Evolutionary conservation across 2,888 invertebrate species (phyloP).

Genomic region (Bibio marci): DNA sequence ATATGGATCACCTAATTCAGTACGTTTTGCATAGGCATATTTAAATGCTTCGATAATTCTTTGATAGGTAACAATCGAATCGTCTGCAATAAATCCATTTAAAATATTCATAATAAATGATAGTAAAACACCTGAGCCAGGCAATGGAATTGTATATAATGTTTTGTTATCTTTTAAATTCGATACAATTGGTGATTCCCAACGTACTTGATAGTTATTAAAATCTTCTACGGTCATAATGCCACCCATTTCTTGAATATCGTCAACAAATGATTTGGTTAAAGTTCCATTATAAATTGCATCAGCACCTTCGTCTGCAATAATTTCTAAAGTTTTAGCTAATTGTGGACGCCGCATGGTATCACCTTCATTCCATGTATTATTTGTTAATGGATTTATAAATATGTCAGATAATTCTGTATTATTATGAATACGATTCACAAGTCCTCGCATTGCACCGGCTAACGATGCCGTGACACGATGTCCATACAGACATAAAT

Average conservation of each 20-base stretch:
- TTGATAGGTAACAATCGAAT: constrained; percentile 38
- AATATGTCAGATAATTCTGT: constrained; percentile 47
- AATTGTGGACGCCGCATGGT: constrained; percentile 39
- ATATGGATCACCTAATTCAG: constrained; percentile 57
- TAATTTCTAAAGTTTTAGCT: constrained; percentile 49
- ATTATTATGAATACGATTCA: constrained; percentile 36
- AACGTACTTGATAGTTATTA: constrained; percentile 40
- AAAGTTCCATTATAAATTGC: constrained; percentile 66
- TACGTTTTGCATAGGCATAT: constrained; percentile 74
- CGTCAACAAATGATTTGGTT: constrained; percentile 46
- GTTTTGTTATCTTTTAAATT: constrained; percentile 38
- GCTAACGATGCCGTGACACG: constrained; percentile 44
- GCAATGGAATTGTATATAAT: constrained; percentile 61
- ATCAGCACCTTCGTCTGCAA: constrained; percentile 52
- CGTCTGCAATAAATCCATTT: constrained; percentile 26
- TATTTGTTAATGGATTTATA: constrained; percentile 35
- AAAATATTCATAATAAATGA: constrained; percentile 70
- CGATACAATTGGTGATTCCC: constrained; percentile 44
- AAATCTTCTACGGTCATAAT: constrained; percentile 60
- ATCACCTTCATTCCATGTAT: constrained; percentile 38
- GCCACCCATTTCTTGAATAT: constrained; percentile 52
- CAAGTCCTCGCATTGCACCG: constrained; percentile 33
- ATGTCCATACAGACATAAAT: constrained; percentile 45
- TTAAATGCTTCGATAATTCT: constrained; percentile 79
- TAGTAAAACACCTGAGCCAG: constrained; percentile 68